phyloP scores from a whole-genome alignment of 2,888 invertebrate species.

The Neria commutata region DNA sequence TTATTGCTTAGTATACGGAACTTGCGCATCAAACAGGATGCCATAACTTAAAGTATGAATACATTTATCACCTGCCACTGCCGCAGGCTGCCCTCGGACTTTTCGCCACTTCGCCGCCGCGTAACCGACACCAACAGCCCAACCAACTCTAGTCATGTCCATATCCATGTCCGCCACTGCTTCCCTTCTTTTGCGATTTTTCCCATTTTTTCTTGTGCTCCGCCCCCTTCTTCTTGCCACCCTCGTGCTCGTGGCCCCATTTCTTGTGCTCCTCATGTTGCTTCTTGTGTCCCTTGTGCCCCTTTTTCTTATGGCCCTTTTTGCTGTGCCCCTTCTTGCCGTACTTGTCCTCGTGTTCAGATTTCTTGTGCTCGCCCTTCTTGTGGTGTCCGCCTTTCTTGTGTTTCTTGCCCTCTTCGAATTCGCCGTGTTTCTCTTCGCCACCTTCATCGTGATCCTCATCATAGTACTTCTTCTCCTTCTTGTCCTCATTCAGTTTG shows the following conservation, averaged over 20 bases:
- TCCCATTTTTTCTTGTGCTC: slow-evolving; percentile 82
- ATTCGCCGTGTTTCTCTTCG: slow-evolving; percentile 81
- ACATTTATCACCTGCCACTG: background rate
- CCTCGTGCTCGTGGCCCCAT: slow-evolving; percentile 74
- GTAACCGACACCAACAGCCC: too few relatives aligned
- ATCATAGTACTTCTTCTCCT: slow-evolving; percentile 85
- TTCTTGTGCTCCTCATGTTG: slow-evolving; percentile 79
- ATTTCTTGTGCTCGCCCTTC: slow-evolving; percentile 80
- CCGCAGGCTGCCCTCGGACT: background rate
- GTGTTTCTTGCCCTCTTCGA: slow-evolving; percentile 79
- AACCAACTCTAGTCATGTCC: slow-evolving; percentile 3
- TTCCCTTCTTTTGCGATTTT: slow-evolving; percentile 65
- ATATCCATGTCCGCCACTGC: slow-evolving; percentile 39
- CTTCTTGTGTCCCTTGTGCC: slow-evolving; percentile 80
- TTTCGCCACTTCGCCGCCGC: too few relatives aligned
- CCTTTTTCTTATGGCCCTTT: slow-evolving; percentile 80
- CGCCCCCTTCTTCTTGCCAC: slow-evolving; percentile 81
- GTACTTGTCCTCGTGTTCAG: slow-evolving; percentile 77
- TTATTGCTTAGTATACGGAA: too few relatives aligned
- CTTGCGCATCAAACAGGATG: too few relatives aligned
- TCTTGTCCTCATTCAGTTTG: slow-evolving; percentile 84
- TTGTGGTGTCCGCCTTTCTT: slow-evolving; percentile 83
- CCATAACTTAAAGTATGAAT: background rate
- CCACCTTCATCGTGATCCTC: slow-evolving; percentile 83
- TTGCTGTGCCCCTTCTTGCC: slow-evolving; percentile 82